Evolutionary conservation across 2,113 vertebrate species (phyloP).

Genomic region (Burhinus bistriatus): DNA sequence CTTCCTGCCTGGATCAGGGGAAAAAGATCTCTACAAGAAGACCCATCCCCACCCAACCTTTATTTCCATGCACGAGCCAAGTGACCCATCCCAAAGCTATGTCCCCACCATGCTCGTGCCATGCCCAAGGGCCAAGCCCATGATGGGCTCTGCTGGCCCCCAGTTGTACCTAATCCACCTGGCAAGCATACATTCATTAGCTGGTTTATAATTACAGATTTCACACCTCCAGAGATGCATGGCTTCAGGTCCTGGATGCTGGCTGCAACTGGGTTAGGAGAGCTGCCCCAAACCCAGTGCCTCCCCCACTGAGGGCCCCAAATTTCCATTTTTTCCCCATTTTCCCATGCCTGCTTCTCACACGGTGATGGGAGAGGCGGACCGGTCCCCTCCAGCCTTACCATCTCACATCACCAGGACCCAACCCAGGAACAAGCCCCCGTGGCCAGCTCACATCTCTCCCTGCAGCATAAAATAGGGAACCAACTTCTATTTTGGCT

Average conservation of each 20-base stretch:
- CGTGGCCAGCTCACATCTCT: fast-evolving
- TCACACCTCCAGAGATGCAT: not conserved
- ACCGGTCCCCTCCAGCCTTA: not conserved
- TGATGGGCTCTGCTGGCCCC: not conserved
- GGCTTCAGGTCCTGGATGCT: not conserved
- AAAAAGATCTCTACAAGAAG: not conserved
- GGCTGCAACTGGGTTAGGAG: not conserved
- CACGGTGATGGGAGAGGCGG: fast-evolving
- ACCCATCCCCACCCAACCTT: not conserved
- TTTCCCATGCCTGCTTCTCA: not conserved
- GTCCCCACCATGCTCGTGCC: fast-evolving
- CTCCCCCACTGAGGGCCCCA: not conserved
- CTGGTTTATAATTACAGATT: not conserved
- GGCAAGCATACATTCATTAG: fast-evolving
- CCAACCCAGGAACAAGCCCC: not conserved
- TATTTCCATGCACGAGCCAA: not conserved
- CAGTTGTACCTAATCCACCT: not conserved
- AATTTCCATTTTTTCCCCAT: not conserved
- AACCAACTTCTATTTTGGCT: not conserved
- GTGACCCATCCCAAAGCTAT: not conserved
- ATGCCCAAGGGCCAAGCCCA: not conserved
- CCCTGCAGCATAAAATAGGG: not conserved
- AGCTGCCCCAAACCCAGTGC: fast-evolving
- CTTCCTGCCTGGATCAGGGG: too few relatives aligned
- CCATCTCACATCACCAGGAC: not conserved